Percentiles rank a stretch among this genome's conserved stretches.
phyloP scores from a whole-genome alignment of 2,888 invertebrate species.

The Eledona agricola region DNA sequence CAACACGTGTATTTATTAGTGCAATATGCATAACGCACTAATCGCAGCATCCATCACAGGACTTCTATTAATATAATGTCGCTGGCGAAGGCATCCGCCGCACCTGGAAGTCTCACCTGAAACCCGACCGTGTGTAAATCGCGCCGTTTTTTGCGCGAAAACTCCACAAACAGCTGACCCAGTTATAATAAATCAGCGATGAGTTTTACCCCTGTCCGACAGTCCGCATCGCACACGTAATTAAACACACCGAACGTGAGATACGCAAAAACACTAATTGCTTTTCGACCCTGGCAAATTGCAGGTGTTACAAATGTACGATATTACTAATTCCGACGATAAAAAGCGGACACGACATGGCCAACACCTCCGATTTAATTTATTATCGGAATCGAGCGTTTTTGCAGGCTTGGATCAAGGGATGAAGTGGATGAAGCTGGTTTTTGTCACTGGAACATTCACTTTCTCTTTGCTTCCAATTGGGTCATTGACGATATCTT shows the following conservation, averaged over 20 bases:
- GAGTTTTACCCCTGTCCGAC: constrained; percentile 48
- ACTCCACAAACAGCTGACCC: constrained; percentile 56
- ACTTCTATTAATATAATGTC: constrained; percentile 44
- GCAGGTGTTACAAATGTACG: constrained; percentile 62
- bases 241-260: constrained; percentile 60
- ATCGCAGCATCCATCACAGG: constrained; percentile 51
- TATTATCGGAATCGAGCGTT: constrained; percentile 44
- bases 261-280: constrained; percentile 63
- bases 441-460: too few relatives aligned
- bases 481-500: too few relatives aligned
- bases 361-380: constrained; percentile 48
- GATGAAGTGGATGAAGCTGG: too few relatives aligned
- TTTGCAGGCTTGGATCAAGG: too few relatives aligned
- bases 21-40: constrained; percentile 49
- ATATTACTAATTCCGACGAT: constrained; percentile 53
- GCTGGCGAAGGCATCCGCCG: constrained; percentile 45
- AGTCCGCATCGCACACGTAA: constrained; percentile 55
- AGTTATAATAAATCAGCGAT: constrained; percentile 60
- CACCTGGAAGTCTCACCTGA: constrained; percentile 20
- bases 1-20: constrained; percentile 37
- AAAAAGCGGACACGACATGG: constrained; percentile 44
- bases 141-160: too few relatives aligned
- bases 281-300: constrained; percentile 62
- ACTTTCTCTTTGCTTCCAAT: too few relatives aligned
- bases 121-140: background rate